Percentiles rank a stretch among this genome's conserved stretches.
Conservation (phyloP, 2,797 vertebrate genomes). For the Gymnocypris eckloni region DNA sequence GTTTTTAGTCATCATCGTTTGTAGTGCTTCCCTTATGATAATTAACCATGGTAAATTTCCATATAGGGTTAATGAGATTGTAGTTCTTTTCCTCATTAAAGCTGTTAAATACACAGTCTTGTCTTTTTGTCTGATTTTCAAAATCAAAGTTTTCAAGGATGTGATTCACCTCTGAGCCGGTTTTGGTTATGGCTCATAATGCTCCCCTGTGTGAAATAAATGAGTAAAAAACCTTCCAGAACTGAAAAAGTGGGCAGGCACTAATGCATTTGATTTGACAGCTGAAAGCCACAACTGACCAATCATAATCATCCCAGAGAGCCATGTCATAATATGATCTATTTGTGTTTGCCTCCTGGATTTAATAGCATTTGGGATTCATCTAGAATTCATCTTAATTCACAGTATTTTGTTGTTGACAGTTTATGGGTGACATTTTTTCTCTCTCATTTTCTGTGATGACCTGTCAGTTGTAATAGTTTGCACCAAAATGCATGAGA, state of each 20-base stretch:
- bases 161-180: background rate
- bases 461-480: conserved; percentile 1
- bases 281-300: background rate
- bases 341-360: background rate
- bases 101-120: background rate
- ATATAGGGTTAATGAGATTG: background rate
- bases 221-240: background rate
- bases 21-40: background rate
- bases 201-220: background rate
- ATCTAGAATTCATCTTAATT: background rate
- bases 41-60: background rate
- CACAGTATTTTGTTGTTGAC: background rate
- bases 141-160: background rate
- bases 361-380: background rate
- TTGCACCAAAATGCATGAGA: background rate
- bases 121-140: no score
- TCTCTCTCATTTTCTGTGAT: background rate
- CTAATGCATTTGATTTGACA: background rate
- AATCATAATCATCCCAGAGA: background rate
- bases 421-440: background rate
- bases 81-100: background rate
- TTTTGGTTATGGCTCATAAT: background rate
- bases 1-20: background rate
- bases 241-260: background rate
- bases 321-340: background rate